phyloP scores from a whole-genome alignment of 2,888 invertebrate genomes.

The Camponotus fellah region DNA sequence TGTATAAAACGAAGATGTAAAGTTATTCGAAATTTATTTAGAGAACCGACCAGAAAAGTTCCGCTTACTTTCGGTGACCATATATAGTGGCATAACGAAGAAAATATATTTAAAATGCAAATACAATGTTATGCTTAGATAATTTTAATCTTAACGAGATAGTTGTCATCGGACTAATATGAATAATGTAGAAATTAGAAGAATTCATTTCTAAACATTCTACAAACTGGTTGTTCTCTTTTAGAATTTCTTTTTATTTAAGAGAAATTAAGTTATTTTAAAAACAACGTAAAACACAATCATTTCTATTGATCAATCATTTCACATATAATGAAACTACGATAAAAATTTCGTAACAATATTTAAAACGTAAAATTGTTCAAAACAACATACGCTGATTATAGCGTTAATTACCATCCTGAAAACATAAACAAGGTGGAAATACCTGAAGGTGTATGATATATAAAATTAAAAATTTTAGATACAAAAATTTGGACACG shows the following conservation, averaged over 20 bases:
- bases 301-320: not conserved
- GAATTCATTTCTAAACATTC: not conserved
- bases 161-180: not conserved
- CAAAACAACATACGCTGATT: not conserved
- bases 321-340: not conserved
- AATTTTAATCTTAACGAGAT: not conserved
- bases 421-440: not conserved
- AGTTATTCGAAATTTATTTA: not conserved
- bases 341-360: slow-evolving; percentile 19
- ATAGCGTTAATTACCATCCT: not conserved
- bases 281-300: not conserved
- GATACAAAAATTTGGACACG: not conserved
- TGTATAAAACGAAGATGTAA: not conserved
- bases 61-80: not conserved
- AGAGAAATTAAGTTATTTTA: not conserved
- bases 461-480: not conserved
- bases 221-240: not conserved
- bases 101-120: slow-evolving; percentile 23
- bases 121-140: not conserved
- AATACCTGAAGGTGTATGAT: not conserved
- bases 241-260: not conserved
- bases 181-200: not conserved
- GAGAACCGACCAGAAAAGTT: not conserved
- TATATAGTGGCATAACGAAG: not conserved
- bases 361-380: not conserved